Base-by-base conservation (phyloP, 1,140 invertebrate species). In the Mactra quadrangularis region DNA sequence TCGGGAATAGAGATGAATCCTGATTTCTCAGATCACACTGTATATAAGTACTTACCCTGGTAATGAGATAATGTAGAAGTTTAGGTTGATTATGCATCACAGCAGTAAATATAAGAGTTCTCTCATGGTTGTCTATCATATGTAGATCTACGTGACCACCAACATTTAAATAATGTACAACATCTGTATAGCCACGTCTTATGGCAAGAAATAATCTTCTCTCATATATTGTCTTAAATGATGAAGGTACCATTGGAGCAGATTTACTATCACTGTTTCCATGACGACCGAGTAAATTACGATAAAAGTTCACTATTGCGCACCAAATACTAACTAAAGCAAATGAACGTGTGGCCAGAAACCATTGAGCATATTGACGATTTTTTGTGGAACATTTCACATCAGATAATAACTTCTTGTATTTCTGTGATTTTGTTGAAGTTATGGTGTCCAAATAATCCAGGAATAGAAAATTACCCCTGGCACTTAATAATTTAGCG, bases 351-450 rank as follows among this genome's bases (percentile, higher is more conserved):
- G 88, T 91, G 0, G 91, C 92, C 33, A 93, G 84, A 17, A 92
- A 53, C 90, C 90, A 91, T 77, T 93, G 91, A 31, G 91, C 91
- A 88, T 90, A 90, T 79, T 92, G 91, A 75, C 88, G 88, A 62
- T 92, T 92, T 55, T 82, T 82, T 3, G 92, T 93, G 64, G 90
- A 90, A 82, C 90, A 91, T 70, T 90, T 90, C 0, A 93, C 92
- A 87, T 93, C 91, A 15, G 92, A 87, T 15, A 93, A 62, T 7
- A 93, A 71, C 52, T 84, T 85, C 75, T 91, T 91, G 77, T 93
- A 93, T 31, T 87, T 81, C 27, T 79, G 85, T n/a, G 85, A 83
- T 66, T 87, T 86, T n/a, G 89, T 88, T n/a, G 92, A 93, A 35
- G 90, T 85, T 11, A 93, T 70, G 22, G 89, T 88, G 79, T 93